Base-by-base conservation (phyloP, 2,797 vertebrate genomes). In the Lerista edwardsae region DNA sequence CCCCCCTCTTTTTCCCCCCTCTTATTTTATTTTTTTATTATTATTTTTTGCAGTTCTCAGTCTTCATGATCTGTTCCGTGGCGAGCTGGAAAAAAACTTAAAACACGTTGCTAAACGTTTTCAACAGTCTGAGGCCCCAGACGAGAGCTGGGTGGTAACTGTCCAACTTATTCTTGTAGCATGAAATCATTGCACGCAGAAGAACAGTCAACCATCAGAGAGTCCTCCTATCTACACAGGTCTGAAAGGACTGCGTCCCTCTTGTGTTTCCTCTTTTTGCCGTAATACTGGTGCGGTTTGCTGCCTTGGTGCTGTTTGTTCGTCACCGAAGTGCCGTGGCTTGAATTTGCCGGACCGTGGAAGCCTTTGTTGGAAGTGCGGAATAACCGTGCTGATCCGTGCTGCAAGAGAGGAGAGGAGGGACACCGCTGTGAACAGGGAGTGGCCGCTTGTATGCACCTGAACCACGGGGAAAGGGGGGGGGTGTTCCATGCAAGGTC, bases 241-340 rank as follows among this genome's bases (percentile, higher is more conserved):
- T 99, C 98, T 79, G 98, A 97, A 84, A 98, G 97, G 90, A 95
- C 95, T 0, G 96, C 94, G 88, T 99, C 98, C 85, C 97, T 96
- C 96, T 98, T 97, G 95, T 98, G 98, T 97, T 98, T 99, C 97
- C 98, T 97, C 96, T 97, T 98, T 95, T 99, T 99, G 96, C 97
- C 96, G 96, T 96, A 97, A 94, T 97, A 98, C 94, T 97, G 97
- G 90, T 97, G 97, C 89, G 96, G 96, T 96, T 98, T 98, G 96
- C 94, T 96, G 95, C 95, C 95, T 87, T 95, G 96, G 88, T 96
- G 96, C 0, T 95, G 96, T 91, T 96, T 96, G 93, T 95, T 97
- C 75, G 97, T 94, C 84, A 97, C 95, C 90, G 95, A 96, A 92
- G 94, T 93, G 86, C 95, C 93, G 23, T 97, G 97, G 95, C 95